These are phyloP conservation scores for Formicarius rufipectus DNA, from an alignment of 2,113 vertebrate genomes.

Conservation along the genomic window DNA sequence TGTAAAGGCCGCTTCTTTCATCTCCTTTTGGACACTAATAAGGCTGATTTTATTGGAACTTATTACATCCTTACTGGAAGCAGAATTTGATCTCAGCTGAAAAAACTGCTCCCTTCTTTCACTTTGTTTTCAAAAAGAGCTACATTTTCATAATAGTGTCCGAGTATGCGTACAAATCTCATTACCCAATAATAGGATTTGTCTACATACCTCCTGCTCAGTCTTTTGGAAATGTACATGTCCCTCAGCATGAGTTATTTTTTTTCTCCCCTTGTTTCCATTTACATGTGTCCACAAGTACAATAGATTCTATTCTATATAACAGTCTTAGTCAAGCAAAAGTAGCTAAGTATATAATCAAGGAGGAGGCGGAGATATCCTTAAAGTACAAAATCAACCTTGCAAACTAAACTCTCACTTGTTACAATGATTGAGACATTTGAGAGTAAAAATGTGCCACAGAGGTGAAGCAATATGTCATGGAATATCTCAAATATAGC, in stretches of 20 bases:
- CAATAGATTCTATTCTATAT: slow-evolving; percentile 50
- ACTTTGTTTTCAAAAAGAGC: slow-evolving; percentile 61
- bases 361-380: background rate
- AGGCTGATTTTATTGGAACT: slow-evolving; percentile 62
- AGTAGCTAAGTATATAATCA: slow-evolving; percentile 6
- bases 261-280: slow-evolving; percentile 41
- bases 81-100: slow-evolving; percentile 64
- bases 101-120: slow-evolving; percentile 51
- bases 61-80: slow-evolving; percentile 64
- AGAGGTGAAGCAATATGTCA: background rate
- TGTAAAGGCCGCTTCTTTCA: slow-evolving; percentile 49
- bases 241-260: slow-evolving; percentile 60
- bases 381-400: slow-evolving; percentile 4
- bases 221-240: slow-evolving; percentile 64
- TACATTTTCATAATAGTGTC: slow-evolving; percentile 71
- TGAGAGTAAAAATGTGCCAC: background rate
- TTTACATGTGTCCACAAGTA: slow-evolving; percentile 59
- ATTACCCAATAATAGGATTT: slow-evolving; percentile 79
- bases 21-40: slow-evolving; percentile 44
- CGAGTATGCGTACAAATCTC: slow-evolving; percentile 67
- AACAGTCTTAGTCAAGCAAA: slow-evolving; percentile 55
- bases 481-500: background rate
- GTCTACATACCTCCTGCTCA: slow-evolving; percentile 71
- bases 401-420: background rate
- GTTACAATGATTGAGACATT: slow-evolving; percentile 6